Evolutionary conservation across 37 sponge, comb jelly and placozoan genomes (phyloP), one percentile per base, ranked within the genome.

Genomic region (Ephydatia muelleri): DNA sequence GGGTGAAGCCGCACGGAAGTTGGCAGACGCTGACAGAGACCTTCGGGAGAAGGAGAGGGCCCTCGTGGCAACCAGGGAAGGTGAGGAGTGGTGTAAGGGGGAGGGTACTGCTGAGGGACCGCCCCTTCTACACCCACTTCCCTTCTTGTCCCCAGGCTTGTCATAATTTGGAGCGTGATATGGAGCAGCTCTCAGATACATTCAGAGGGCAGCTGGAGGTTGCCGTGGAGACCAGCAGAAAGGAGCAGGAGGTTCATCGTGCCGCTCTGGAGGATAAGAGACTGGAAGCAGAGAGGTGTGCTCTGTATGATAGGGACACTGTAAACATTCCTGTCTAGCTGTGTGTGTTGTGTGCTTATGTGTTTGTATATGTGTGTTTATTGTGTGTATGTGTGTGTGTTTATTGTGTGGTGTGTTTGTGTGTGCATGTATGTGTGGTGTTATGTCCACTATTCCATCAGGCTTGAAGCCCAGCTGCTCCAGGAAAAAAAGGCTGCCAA

Each of bases 211-310:
- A 73, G 33, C 34, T 73, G 73, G 73, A 73, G 35, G 35, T 9
- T 3, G 34, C 33, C 6, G 23, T 73, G 32, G 33, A n/a, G 32
- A 73, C 33, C 23, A 22, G 43, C 43, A 43, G 43, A 43, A 43
- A 79, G 67, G 38, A 26, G 3, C 26, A 78, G 38, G 77, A 79
- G 79, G n/a, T 30, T 29, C 30, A 39, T 22, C 26, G 37, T 23
- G 85, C 70, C 72, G 23, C 28, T 0, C 9, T 77, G 21, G 67
- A 77, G 38, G 79, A 85, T 70, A 85, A 85, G 67, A 49, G 78
- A 21, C 19, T n/a, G 23, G 49, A 67, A 25, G 78, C 78, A 27
- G 65, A 85, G 49, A 67, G 72, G 85, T 85, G 35, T 39, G 49
- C 5, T 5, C 29, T 30, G 70, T 30, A 29, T 30, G 29, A 69